Percentiles rank a stretch among this genome's conserved stretches.
phyloP scores from a whole-genome alignment of 1,140 invertebrate genomes.

The Alviniconcha marisindica region DNA sequence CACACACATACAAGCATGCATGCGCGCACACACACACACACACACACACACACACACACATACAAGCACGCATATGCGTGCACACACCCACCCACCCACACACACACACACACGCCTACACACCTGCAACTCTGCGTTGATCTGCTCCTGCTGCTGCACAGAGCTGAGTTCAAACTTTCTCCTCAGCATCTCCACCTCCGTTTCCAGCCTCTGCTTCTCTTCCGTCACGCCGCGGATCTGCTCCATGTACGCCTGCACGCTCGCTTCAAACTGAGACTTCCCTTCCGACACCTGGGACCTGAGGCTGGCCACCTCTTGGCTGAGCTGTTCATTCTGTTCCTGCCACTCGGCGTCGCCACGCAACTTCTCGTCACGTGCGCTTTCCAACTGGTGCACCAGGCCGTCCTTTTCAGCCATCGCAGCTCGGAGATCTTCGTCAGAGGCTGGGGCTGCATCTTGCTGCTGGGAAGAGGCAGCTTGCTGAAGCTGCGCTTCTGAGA shows the following conservation, averaged over 20 bases:
- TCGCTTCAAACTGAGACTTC: conserved; percentile 17
- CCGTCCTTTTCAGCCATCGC: conserved; percentile 43
- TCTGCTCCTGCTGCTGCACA: conserved; percentile 67
- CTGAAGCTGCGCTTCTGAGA: conserved; percentile 42
- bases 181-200: conserved; percentile 64
- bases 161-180: conserved; percentile 67
- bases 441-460: conserved; percentile 12
- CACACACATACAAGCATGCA: background rate
- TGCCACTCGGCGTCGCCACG: conserved; percentile 64
- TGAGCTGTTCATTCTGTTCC: conserved; percentile 47
- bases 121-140: conserved; percentile 69
- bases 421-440: conserved; percentile 35
- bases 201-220: conserved; percentile 66
- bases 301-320: background rate
- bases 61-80: too few species aligned
- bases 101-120: conserved; percentile 44
- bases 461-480: conserved; percentile 21
- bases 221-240: conserved; percentile 40
- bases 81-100: background rate
- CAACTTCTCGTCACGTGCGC: conserved; percentile 70
- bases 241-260: conserved; percentile 1
- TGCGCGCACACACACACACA: background rate
- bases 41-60: conserved; percentile 1
- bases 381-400: conserved; percentile 45
- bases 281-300: conserved; percentile 60